Evolutionary conservation across 1,140 invertebrate genomes (phyloP).

Genomic region (Caenorhabditis elegans): WBcel235 BX284604.4:1526001-1526500

Average conservation of each 20-base stretch:
- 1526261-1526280: too few relatives aligned
- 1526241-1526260: too few relatives aligned
- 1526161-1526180: too few relatives aligned
- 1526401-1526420: constrained; percentile 21
- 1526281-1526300: too few relatives aligned
- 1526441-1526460: neutral
- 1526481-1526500: neutral
- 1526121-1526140: too few relatives aligned
- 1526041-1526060: constrained; percentile 63
- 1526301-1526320: too few relatives aligned
- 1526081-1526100: constrained; percentile 60
- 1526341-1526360: constrained; percentile 6
- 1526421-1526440: constrained; percentile 24
- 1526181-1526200: too few relatives aligned
- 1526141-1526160: too few relatives aligned
- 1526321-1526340: too few relatives aligned
- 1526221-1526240: too few relatives aligned
- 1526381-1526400: constrained; percentile 1
- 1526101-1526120: constrained; percentile 47
- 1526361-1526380: constrained; percentile 14
- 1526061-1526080: constrained; percentile 55
- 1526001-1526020: constrained; percentile 63
- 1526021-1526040: constrained; percentile 65
- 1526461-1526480: neutral
- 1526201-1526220: too few relatives aligned